Base-by-base conservation (phyloP, 1,140 invertebrate genomes). In the Glossosoma conforme region DNA sequence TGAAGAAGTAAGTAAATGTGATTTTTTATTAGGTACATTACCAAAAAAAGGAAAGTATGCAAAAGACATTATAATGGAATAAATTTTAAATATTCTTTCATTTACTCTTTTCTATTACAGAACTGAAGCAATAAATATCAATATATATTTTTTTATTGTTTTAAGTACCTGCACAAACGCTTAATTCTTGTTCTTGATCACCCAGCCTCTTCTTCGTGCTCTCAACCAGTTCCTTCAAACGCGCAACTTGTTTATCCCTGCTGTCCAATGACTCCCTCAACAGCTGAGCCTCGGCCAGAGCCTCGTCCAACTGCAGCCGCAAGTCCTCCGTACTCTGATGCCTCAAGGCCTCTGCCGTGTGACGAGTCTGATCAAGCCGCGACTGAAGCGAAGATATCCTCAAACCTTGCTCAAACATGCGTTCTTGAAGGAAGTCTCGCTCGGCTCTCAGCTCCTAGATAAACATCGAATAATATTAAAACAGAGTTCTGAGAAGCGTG, bases 321-420 rank as follows among this genome's bases (percentile, higher is more conserved):
- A 88, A 68, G 22, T 81, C 78, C 1, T 78, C 78, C 25, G 82
- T 84, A 18, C 79, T 81, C 54, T 80, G 77, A 54, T 81, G 78
- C 51, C 85, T 80, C 8, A 81, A 76, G 49, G 84, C 81, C 44
- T 86, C 84, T 1, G 83, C 84, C 33, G 80, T 81, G 56, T 83
- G 78, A 5, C 86, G 75, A 58, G 88, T 85, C 57, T 86, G 84
- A 63, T 91, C 87, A 22, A 92, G 69, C 13, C 87, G 78, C 45
- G 85, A 84, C 52, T 87, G 82, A 55, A 92, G 75, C 1, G 83
- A 78, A 32, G 88, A 87, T 44, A 91, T 85, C 61, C 86, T 80
- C 44, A 87, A 79, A 44, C 89, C 75, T 64, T 90, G 86, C 61
- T 91, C 85, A 18, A 86, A 85, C 53, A 87, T 80, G 32, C 84